Evolutionary conservation across 2,113 vertebrate genomes (phyloP).

Genomic region (Anthoscopus minutus): DNA sequence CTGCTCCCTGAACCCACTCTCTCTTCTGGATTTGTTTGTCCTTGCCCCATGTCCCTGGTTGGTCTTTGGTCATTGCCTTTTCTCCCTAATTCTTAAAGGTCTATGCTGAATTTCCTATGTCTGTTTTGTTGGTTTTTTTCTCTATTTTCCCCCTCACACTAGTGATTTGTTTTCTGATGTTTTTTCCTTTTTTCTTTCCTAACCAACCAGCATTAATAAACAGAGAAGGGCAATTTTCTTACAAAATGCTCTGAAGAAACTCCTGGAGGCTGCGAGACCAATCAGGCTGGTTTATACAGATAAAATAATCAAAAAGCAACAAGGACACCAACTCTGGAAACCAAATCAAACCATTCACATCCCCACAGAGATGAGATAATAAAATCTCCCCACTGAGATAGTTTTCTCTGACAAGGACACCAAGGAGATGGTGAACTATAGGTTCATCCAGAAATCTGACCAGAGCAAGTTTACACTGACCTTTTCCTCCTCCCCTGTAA

Average conservation of each 20-base stretch:
- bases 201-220: neutral
- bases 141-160: fast-evolving
- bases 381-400: neutral
- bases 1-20: neutral
- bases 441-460: neutral
- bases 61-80: neutral
- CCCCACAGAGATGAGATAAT: neutral
- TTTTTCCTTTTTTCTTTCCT: neutral
- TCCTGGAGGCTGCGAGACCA: neutral
- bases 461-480: neutral
- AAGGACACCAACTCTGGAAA: neutral
- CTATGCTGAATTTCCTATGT: neutral
- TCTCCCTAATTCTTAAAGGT: neutral
- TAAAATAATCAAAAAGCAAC: neutral
- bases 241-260: neutral
- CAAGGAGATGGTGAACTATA: neutral
- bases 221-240: neutral
- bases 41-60: neutral
- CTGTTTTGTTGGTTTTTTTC: neutral
- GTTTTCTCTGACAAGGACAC: neutral
- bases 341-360: neutral
- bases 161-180: neutral
- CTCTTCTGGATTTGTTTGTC: neutral
- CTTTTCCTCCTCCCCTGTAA: neutral
- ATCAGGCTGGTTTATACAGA: neutral